Conservation (phyloP, 2,113 vertebrate species). For the Caretta caretta region DNA sequence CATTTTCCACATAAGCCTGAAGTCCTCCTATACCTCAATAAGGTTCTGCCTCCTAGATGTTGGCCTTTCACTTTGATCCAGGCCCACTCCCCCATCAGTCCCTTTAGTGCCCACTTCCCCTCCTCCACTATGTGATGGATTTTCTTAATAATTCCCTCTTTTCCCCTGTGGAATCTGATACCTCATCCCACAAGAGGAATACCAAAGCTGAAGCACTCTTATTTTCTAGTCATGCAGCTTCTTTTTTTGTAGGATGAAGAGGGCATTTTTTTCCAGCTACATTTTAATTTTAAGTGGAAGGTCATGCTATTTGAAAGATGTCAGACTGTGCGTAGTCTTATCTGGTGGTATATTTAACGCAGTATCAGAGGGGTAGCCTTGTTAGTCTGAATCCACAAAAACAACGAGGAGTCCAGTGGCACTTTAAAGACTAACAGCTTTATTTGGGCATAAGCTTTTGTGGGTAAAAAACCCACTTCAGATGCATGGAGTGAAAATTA, state of each 20-base stretch:
- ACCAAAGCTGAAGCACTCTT: neutral
- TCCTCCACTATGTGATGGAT: neutral
- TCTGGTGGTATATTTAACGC: neutral
- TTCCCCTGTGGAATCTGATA: neutral
- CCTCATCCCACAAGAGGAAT: neutral
- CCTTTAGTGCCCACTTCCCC: neutral
- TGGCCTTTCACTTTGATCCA: neutral
- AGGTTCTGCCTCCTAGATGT: neutral
- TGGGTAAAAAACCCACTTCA: no score
- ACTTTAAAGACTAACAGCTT: no score
- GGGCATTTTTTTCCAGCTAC: neutral
- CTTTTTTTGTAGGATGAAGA: neutral
- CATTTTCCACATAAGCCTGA: neutral
- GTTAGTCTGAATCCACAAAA: no score
- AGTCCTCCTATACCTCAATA: neutral
- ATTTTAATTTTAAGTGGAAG: neutral
- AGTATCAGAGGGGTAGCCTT: no score
- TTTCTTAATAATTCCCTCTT: neutral
- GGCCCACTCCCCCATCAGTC: neutral
- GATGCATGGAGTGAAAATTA: no score
- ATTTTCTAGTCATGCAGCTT: neutral
- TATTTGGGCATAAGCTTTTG: no score
- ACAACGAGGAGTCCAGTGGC: no score
- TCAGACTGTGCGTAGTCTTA: neutral
- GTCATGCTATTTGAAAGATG: neutral